Base-by-base conservation (phyloP, 1,140 invertebrate species). In the Sinonovacula constricta region DNA sequence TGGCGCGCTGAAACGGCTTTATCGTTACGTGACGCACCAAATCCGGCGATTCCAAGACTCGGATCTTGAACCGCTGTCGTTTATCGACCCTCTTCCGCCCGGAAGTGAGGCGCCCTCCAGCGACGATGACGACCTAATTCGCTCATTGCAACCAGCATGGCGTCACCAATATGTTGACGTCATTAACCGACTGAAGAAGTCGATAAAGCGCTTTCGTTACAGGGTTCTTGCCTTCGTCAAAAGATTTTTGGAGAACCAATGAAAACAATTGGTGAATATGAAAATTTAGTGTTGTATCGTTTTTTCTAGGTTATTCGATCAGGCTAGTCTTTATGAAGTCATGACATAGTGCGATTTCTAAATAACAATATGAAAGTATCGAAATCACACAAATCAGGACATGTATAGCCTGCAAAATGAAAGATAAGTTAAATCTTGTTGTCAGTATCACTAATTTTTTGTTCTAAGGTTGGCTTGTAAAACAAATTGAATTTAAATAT, bases 91-190 rank as follows among this genome's bases (percentile, higher is more conserved):
- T 1, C 15, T 45, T 7, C 24, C 30, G 7, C 59, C 66, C n/a
- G 53, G 49, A 5, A 67, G 51, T 22, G 63, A 76, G 24, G 51
- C 18, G 14, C 54, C n/a, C 3, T 74, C 70, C n/a, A 62, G 57
- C 34, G 70, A 74, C 24, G 63, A 66, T 28, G 51, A 57, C n/a
- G 53, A 76, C 39, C 5, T 76, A 2, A 76, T 66, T 63, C 36
- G 51, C 18, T 59, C 49, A 15, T n/a, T 76, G 34, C n/a, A n/a
- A 10, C 72, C 62, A 12, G 36, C 67, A n/a, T 76, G 72, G 72
- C 36, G 28, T 3, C 31, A 39, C 1, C 30, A 67, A n/a, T 67
- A 67, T 26, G 14, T 14, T 26, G 53, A 57, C 45, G 22, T 76
- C 1, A 36, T 76, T 7, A 24, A 28, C 5, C 26, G 67, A 26